phyloP scores from a whole-genome alignment of 2,888 invertebrate genomes.

The Habroteleia sp. region DNA sequence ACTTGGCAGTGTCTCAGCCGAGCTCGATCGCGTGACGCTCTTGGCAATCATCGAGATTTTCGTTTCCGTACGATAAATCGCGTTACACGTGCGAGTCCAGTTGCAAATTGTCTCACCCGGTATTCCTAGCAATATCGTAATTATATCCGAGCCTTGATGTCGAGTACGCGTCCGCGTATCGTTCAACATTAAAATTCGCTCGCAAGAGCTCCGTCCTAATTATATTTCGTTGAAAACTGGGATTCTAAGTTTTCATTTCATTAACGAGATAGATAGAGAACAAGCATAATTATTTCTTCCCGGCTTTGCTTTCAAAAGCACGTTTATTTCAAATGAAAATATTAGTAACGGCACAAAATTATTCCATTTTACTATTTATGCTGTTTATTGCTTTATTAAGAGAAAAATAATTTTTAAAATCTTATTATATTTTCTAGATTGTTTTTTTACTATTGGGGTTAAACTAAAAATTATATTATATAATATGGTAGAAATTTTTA shows the following conservation, averaged over 20 bases:
- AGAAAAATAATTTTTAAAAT: no score
- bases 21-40: slow-evolving; percentile 64
- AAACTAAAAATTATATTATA: no score
- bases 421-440: no score
- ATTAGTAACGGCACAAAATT: no score
- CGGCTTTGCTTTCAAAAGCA: not conserved
- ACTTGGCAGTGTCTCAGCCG: slow-evolving; percentile 64
- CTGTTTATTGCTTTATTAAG: no score
- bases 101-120: slow-evolving; percentile 57
- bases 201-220: slow-evolving; percentile 55
- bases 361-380: no score
- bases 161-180: slow-evolving; percentile 36
- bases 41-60: slow-evolving; percentile 64
- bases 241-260: slow-evolving; percentile 39
- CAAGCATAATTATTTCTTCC: slow-evolving; percentile 19
- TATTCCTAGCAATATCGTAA: slow-evolving; percentile 63
- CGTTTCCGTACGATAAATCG: slow-evolving; percentile 66
- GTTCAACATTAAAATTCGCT: slow-evolving; percentile 48
- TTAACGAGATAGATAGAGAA: slow-evolving; percentile 35
- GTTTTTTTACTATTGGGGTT: no score
- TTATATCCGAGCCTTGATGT: slow-evolving; percentile 55
- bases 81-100: slow-evolving; percentile 63
- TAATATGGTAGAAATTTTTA: no score
- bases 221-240: slow-evolving; percentile 53
- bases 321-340: no score